phyloP scores from a whole-genome alignment of 2,113 vertebrate species.

The Coturnix japonica region DNA sequence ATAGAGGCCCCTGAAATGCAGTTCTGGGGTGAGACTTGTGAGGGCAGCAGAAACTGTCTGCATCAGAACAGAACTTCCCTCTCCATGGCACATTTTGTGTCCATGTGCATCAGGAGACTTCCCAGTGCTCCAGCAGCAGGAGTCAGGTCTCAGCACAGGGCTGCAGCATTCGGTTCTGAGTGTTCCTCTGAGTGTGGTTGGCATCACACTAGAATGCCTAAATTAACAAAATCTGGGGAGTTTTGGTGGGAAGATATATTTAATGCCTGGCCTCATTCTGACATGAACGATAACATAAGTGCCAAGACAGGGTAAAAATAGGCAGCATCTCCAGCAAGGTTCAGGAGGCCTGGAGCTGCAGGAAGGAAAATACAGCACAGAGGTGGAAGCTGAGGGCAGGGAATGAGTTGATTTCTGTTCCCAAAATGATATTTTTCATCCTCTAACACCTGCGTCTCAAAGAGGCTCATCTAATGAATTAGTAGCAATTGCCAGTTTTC shows the following conservation, averaged over 20 bases:
- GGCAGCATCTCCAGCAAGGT: conserved; percentile 52
- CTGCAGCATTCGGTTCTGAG: neutral
- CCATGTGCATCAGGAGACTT: neutral
- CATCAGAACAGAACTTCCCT: neutral
- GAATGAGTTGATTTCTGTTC: neutral
- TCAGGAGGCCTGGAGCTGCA: conserved; percentile 39
- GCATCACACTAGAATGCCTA: neutral
- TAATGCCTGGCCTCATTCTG: conserved; percentile 66
- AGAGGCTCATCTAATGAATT: neutral
- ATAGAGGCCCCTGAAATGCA: neutral
- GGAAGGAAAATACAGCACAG: conserved; percentile 9
- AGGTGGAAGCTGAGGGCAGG: neutral
- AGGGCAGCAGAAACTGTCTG: neutral
- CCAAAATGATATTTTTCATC: fast-evolving
- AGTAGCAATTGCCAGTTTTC: neutral
- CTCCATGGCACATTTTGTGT: neutral
- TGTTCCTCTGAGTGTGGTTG: neutral
- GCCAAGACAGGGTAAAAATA: conserved; percentile 65
- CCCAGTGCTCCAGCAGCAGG: fast-evolving
- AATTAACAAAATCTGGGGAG: neutral
- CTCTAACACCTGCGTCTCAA: neutral
- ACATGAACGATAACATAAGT: conserved; percentile 37
- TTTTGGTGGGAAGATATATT: conserved; percentile 47
- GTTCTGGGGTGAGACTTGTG: neutral
- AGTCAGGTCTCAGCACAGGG: neutral